Percentiles rank a stretch among this genome's conserved stretches.
Conservation (phyloP, 2,888 invertebrate genomes). For the Orchesella flavescens region DNA sequence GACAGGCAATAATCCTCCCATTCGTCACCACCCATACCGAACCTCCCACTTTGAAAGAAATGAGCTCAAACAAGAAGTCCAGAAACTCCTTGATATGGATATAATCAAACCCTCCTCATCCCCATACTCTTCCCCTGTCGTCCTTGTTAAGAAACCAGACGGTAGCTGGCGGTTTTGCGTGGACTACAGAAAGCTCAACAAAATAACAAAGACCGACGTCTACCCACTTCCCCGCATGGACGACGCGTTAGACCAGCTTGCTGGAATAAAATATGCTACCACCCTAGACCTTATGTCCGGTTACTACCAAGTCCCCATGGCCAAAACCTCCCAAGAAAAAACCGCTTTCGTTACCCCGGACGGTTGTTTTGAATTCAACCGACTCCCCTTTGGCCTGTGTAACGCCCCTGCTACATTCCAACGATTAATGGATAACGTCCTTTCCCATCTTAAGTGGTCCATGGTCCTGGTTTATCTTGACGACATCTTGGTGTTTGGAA, state of each 20-base stretch:
- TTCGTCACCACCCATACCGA: too few species aligned
- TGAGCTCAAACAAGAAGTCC: too few species aligned
- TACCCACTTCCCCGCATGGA: too few species aligned
- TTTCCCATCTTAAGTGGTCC: neutral
- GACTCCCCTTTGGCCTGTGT: neutral
- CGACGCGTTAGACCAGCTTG: neutral
- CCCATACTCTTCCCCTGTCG: neutral
- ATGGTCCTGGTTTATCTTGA: neutral
- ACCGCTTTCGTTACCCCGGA: conserved; percentile 7
- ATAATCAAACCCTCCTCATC: neutral
- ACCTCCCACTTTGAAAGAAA: too few species aligned
- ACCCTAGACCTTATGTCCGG: neutral
- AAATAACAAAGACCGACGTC: neutral
- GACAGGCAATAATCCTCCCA: too few species aligned
- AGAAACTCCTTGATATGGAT: too few species aligned
- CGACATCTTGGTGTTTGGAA: neutral
- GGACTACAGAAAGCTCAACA: conserved; percentile 15
- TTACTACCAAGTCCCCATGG: neutral
- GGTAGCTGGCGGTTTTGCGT: conserved; percentile 6
- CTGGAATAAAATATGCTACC: neutral
- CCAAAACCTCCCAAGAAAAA: neutral
- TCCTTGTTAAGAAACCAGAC: conserved; percentile 21
- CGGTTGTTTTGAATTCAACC: conserved; percentile 11
- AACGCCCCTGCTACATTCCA: neutral
- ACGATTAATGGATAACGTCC: neutral